Conservation (phyloP, 1,140 invertebrate genomes). For the Drosophila rhopaloa region DNA sequence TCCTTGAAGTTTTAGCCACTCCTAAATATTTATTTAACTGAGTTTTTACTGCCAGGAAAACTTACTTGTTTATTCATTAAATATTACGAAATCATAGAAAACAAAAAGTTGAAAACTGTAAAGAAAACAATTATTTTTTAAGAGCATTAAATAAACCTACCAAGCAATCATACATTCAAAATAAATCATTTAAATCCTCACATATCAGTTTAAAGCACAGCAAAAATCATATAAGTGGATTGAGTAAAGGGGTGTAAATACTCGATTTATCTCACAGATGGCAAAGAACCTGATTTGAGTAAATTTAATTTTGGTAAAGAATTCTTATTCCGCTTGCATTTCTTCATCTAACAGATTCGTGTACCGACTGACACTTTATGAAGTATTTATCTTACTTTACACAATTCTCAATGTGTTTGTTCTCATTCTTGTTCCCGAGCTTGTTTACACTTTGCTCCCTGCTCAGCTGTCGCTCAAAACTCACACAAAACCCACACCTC, state of each 20-base stretch:
- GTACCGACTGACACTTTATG: conserved; percentile 29
- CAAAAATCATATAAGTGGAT: neutral
- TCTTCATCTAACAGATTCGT: conserved; percentile 4
- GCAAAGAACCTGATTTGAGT: no score
- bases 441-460: conserved; percentile 44
- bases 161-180: no score
- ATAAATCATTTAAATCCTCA: no score
- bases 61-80: no score
- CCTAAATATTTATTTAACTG: no score
- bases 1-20: no score
- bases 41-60: no score
- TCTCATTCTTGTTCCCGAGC: conserved; percentile 30
- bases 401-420: conserved; percentile 51
- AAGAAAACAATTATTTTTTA: no score
- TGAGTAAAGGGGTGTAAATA: neutral
- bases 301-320: neutral
- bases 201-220: no score
- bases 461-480: conserved; percentile 19
- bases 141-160: no score
- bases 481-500: neutral
- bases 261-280: neutral
- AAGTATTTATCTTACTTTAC: conserved; percentile 48
- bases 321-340: neutral
- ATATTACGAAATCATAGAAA: no score
- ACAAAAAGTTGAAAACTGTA: no score